phyloP scores from a whole-genome alignment of 2,797 vertebrate species.

The Helostoma temminkii region DNA sequence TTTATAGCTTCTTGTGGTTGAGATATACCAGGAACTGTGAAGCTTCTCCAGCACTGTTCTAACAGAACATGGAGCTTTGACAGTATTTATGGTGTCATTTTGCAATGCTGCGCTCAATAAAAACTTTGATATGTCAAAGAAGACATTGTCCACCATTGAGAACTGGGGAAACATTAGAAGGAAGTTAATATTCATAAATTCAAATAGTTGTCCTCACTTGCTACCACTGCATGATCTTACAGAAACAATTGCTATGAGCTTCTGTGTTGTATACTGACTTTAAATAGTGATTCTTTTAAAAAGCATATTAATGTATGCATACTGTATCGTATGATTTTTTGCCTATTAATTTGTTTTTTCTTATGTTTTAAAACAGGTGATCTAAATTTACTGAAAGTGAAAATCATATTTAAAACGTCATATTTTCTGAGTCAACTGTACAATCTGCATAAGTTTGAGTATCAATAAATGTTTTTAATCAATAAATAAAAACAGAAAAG shows the following conservation, averaged over 20 bases:
- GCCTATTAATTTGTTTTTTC: not conserved
- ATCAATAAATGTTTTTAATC: no score
- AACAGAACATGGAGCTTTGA: not conserved
- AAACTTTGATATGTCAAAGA: conserved; percentile 15
- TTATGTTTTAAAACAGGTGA: not conserved
- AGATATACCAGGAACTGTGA: conserved; percentile 37
- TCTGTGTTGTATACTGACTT: not conserved
- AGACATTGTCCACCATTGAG: not conserved
- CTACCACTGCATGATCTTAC: not conserved
- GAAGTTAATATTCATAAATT: conserved; percentile 35
- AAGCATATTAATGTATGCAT: not conserved
- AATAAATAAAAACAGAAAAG: not conserved
- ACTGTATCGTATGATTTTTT: not conserved
- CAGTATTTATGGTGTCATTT: conserved; percentile 22
- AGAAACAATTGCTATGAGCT: conserved; percentile 10
- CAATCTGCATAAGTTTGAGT: no score
- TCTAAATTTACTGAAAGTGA: not conserved
- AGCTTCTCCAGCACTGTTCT: not conserved
- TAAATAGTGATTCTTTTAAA: not conserved
- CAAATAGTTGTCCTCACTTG: not conserved
- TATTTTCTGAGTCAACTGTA: no score
- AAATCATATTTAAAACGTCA: not conserved
- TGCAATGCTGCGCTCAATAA: conserved; percentile 9
- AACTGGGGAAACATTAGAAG: conserved; percentile 20
- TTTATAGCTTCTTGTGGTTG: conserved; percentile 50